These are phyloP conservation scores for Phrynocephalus vlangalii DNA, from an alignment of 2,797 vertebrate species.

Conservation along the genomic window DNA sequence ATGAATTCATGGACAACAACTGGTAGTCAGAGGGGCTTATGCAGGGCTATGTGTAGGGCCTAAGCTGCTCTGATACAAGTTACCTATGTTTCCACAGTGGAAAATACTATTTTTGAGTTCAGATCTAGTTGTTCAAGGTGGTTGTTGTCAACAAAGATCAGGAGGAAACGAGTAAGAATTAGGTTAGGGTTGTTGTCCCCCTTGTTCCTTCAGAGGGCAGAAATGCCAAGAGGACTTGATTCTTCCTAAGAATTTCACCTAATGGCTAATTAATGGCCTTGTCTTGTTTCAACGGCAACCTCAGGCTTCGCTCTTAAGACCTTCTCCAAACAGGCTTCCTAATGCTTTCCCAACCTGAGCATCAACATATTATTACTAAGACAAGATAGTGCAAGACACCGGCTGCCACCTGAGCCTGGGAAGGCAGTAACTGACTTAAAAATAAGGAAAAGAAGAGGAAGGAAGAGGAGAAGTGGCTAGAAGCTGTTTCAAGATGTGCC, in stretches of 20 bases:
- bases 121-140: background rate
- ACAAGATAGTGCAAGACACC: conserved; percentile 64
- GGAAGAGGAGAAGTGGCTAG: too few relatives aligned
- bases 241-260: conserved; percentile 70
- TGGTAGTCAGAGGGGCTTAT: too few relatives aligned
- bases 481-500: background rate
- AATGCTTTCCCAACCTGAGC: conserved; percentile 63
- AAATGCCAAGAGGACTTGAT: conserved; percentile 61
- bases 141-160: conserved; percentile 20
- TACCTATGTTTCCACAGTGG: too few relatives aligned
- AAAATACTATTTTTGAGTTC: too few relatives aligned
- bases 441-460: background rate
- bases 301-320: conserved; percentile 69
- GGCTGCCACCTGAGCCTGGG: conserved; percentile 60
- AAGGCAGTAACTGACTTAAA: conserved; percentile 71
- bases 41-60: too few relatives aligned
- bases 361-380: conserved; percentile 77
- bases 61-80: too few relatives aligned
- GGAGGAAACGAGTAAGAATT: conserved; percentile 15
- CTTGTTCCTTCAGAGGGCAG: conserved; percentile 54
- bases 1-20: too few relatives aligned
- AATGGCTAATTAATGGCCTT: conserved; percentile 76
- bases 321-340: conserved; percentile 76
- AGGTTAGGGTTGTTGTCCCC: conserved; percentile 40
- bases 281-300: conserved; percentile 74